phyloP scores from a whole-genome alignment of 53 echinoderm and acorn worm genomes.

The Actinopyga echinites region DNA sequence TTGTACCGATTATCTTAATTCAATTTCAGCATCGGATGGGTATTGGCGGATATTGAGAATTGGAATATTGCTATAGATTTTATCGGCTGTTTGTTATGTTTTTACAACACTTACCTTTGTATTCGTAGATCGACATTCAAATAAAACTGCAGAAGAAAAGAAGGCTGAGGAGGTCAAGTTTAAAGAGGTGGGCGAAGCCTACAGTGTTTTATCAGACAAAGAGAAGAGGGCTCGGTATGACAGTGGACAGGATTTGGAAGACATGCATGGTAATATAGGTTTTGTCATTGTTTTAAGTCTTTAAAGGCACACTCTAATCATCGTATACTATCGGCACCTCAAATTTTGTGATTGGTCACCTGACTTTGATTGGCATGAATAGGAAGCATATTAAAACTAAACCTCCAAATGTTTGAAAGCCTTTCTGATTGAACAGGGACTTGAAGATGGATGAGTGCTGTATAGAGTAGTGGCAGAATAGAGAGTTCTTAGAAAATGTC shows the following conservation, averaged over 20 bases:
- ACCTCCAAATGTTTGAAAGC: too few species aligned
- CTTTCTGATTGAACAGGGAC: too few species aligned
- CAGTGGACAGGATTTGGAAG: slow-evolving; percentile 92
- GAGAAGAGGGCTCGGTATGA: slow-evolving; percentile 87
- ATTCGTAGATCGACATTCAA: slow-evolving; percentile 90
- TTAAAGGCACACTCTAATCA: neutral
- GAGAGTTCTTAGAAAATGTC: too few species aligned
- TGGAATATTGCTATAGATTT: neutral
- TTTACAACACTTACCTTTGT: neutral
- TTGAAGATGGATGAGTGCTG: too few species aligned
- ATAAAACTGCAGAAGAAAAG: slow-evolving; percentile 74
- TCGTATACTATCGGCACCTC: too few species aligned
- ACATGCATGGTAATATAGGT: slow-evolving; percentile 56
- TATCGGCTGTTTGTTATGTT: neutral
- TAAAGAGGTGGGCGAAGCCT: slow-evolving; percentile 97
- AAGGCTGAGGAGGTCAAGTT: slow-evolving; percentile 95
- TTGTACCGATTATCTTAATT: too few species aligned
- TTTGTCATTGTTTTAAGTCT: neutral
- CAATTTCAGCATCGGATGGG: too few species aligned
- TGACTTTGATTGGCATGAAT: too few species aligned
- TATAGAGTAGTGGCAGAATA: too few species aligned
- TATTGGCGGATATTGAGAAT: too few species aligned
- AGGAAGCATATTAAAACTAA: too few species aligned
- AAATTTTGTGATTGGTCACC: too few species aligned
- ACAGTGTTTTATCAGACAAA: slow-evolving; percentile 80